Base-by-base conservation (phyloP, 2,888 invertebrate species). In the Agelastica alni region DNA sequence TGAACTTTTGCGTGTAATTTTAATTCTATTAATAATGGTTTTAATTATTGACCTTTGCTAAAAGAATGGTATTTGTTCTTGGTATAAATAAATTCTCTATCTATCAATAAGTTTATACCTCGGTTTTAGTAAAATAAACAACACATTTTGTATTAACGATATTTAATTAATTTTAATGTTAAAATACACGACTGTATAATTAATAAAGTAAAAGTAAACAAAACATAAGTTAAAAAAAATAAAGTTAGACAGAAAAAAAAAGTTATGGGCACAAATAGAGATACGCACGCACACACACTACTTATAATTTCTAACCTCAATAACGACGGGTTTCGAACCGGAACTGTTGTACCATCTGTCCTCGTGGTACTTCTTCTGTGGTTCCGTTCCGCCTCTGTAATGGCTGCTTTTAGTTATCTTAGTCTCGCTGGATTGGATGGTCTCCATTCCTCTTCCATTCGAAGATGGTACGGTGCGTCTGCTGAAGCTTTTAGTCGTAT, bases 361-460 rank as follows among this genome's bases (percentile, higher is more conserved):
- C 48, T 83, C 79, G 69, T 83, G 84, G 66, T 83, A 83, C 9
- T 80, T 66, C 26, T 42, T 55, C 0, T 49, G 7, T 1, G 62
- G 60, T 31, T 59, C 51, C 31, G 36, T 53, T 10, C 57, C 56
- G n/a, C 60, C 60, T 32, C 63, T 56, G 36, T 62, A 66, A 36
- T 65, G 65, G 28, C 66, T 64, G 28, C 42, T 85, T 68, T 86
- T 86, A 14, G 87, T 87, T 37, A 87, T 81, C 70, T 85, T 87
- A 5, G 84, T 84, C 75, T 88, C 87, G 51, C 85, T 84, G 1
- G 87, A 86, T 69, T 88, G 85, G 39, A 87, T 85, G 30, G 87
- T 85, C 73, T 87, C 86, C 63, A 85, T 79, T 4, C 81, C 78
- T 17, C 85, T 80, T 0, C 87, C 86, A 66, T 84, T 82, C 68